Evolutionary conservation across 2,113 vertebrate species (phyloP).

Genomic region (Dicentrarchus labrax): DNA sequence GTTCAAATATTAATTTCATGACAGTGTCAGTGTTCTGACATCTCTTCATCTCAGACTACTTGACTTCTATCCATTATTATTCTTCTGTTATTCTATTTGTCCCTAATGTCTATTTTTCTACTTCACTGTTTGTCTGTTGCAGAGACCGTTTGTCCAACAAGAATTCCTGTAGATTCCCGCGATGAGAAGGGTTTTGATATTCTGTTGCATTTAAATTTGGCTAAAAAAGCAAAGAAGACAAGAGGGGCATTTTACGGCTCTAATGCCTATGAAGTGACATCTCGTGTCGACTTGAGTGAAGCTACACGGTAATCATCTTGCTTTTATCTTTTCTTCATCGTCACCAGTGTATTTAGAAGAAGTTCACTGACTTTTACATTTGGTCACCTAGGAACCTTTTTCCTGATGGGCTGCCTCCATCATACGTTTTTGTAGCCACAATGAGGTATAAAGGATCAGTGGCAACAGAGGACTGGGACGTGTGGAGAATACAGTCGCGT

Average conservation of each 20-base stretch:
- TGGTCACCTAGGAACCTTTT: constrained; percentile 88
- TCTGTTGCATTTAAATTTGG: constrained; percentile 91
- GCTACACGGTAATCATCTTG: constrained; percentile 87
- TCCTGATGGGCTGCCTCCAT: constrained; percentile 96
- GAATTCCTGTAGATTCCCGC: constrained; percentile 92
- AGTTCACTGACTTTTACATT: constrained; percentile 22
- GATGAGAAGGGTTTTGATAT: constrained; percentile 99
- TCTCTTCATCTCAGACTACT: background rate
- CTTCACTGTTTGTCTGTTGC: constrained; percentile 43
- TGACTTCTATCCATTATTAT: background rate
- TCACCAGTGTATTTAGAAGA: background rate
- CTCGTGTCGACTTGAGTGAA: constrained; percentile 91
- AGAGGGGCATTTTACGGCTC: constrained; percentile 87
- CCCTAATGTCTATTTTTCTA: background rate
- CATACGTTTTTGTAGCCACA: constrained; percentile 97
- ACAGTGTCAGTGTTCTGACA: background rate
- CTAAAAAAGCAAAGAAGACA: constrained; percentile 93
- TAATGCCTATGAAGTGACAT: constrained; percentile 94
- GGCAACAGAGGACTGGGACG: constrained; percentile 92
- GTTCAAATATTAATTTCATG: constrained; percentile 3
- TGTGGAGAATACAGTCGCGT: constrained; percentile 93
- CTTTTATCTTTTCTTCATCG: constrained; percentile 16
- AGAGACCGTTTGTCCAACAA: constrained; percentile 96
- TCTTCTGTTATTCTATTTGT: background rate
- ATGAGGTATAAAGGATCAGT: constrained; percentile 92